Percentiles rank a stretch among this genome's conserved stretches.
Conservation (phyloP, 2,113 vertebrate species). For the Apeltes quadracus region DNA sequence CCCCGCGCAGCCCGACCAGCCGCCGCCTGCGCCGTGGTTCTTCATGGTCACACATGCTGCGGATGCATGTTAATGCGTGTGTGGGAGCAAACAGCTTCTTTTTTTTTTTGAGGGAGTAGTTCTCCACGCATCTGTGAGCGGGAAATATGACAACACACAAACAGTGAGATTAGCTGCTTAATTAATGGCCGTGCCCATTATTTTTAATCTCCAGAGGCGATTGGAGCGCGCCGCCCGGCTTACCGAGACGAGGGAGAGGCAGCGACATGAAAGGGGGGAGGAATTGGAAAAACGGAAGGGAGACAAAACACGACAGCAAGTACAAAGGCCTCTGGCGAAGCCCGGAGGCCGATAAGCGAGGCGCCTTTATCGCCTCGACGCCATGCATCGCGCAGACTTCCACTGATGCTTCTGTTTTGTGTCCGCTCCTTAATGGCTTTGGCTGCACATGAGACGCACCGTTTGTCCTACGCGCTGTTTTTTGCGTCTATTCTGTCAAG, state of each 20-base stretch:
- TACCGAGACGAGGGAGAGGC: constrained; percentile 53
- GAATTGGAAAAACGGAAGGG: constrained; percentile 68
- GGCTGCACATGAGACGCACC: constrained; percentile 57
- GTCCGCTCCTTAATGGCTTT: constrained; percentile 62
- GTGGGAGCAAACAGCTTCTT: constrained; percentile 35
- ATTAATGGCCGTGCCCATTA: constrained; percentile 75
- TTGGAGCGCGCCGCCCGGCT: constrained; percentile 58
- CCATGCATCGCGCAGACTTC: constrained; percentile 46
- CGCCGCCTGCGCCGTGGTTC: not conserved
- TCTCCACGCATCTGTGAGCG: constrained; percentile 59
- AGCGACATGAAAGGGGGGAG: constrained; percentile 55
- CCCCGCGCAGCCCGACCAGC: constrained; percentile 29
- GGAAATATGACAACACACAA: constrained; percentile 71
- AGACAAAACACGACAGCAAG: constrained; percentile 60
- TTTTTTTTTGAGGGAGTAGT: constrained; percentile 17
- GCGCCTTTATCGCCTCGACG: constrained; percentile 69
- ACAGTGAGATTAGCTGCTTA: constrained; percentile 76
- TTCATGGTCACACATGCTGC: constrained; percentile 3
- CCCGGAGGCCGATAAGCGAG: constrained; percentile 66
- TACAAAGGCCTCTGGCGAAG: constrained; percentile 59
- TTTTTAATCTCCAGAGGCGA: constrained; percentile 76
- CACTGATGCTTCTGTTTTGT: constrained; percentile 50
- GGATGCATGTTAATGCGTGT: constrained; percentile 21
- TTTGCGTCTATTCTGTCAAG: constrained; percentile 58
- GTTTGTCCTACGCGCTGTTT: constrained; percentile 61